phyloP scores from a whole-genome alignment of 2,797 vertebrate genomes.

The Eurystomus glaucurus region DNA sequence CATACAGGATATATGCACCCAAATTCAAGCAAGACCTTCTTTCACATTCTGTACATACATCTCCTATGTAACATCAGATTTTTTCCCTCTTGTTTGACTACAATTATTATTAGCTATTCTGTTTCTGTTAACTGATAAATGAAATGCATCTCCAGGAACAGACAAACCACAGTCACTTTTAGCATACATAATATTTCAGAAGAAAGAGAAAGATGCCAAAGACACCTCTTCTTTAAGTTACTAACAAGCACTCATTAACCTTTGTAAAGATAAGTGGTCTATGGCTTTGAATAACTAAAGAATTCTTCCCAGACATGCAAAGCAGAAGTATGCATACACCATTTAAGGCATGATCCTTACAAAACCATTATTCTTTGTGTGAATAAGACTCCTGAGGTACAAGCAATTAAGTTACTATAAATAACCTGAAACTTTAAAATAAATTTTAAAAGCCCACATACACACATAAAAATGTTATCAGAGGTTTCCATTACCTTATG shows the following conservation, averaged over 20 bases:
- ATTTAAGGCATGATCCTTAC: background rate
- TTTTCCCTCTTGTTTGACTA: background rate
- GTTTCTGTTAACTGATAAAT: background rate
- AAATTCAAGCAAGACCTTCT: background rate
- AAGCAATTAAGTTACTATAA: background rate
- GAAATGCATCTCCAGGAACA: background rate
- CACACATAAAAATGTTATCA: background rate
- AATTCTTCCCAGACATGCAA: background rate
- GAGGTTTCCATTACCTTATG: background rate
- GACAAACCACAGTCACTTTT: background rate
- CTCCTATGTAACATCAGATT: background rate
- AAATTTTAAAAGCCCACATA: background rate
- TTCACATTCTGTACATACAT: background rate
- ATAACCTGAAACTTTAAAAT: background rate
- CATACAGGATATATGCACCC: background rate
- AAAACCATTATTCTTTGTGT: background rate
- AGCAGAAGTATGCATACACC: background rate
- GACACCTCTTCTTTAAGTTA: background rate
- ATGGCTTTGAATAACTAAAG: background rate
- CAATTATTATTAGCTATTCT: background rate
- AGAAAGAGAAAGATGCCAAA: background rate
- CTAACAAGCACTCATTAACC: background rate
- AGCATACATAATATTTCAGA: background rate
- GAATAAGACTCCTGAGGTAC: background rate
- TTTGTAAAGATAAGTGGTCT: slow-evolving; percentile 12